A percentile compares a stretch with the other conserved stretches of the same genome.
Conservation (phyloP, 2,113 vertebrate species). For the Sceloporus undulatus region DNA sequence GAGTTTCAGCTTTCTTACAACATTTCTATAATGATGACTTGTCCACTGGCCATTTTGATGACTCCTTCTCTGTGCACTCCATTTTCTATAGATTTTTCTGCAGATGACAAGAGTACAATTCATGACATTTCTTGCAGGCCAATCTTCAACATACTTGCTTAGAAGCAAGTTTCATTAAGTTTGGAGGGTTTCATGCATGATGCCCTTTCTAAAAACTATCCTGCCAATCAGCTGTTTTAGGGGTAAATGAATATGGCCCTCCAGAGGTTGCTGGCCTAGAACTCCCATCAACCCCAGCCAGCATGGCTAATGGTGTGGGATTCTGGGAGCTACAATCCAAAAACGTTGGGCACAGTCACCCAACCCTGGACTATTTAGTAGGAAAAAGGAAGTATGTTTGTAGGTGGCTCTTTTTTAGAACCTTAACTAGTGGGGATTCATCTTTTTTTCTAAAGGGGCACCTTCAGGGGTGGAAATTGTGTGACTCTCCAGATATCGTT, state of each 20-base stretch:
- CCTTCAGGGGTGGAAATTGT: too few relatives aligned
- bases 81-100: background rate
- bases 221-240: background rate
- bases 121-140: fast-evolving
- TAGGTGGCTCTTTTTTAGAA: background rate
- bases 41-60: background rate
- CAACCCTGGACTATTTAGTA: background rate
- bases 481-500: too few relatives aligned
- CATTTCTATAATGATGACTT: background rate
- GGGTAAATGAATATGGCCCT: too few relatives aligned
- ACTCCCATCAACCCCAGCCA: background rate
- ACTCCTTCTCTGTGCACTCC: background rate
- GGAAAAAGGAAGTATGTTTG: background rate
- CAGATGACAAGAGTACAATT: background rate
- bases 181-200: background rate
- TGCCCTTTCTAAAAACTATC: background rate
- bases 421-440: background rate
- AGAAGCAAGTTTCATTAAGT: background rate
- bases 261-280: background rate
- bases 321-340: background rate
- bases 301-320: background rate
- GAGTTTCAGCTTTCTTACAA: background rate
- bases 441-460: background rate
- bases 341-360: background rate
- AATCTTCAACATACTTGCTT: background rate